A percentile compares a stretch with the other conserved stretches of the same genome.
These are phyloP conservation scores for Pelochelys cantorii DNA, from an alignment of 2,797 vertebrate genomes.

Conservation along the genomic window DNA sequence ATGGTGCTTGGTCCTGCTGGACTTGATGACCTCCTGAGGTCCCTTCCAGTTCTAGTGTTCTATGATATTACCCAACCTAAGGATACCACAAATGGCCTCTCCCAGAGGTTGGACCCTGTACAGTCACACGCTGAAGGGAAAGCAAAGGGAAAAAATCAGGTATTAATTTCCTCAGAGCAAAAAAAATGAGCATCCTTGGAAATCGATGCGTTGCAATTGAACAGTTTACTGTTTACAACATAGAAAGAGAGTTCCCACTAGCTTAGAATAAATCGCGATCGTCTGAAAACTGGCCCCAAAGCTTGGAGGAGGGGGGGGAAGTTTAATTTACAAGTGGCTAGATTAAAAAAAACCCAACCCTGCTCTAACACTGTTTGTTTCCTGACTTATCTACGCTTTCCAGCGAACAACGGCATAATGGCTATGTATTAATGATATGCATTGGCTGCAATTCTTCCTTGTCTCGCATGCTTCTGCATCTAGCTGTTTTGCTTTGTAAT, in stretches of 20 bases:
- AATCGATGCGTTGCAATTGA: background rate
- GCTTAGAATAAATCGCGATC: background rate
- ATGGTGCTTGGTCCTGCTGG: no score
- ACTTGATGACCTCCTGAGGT: no score
- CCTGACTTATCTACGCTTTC: background rate
- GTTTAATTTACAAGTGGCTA: background rate
- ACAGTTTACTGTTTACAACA: background rate
- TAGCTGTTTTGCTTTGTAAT: rapidly evolving
- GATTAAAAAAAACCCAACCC: background rate
- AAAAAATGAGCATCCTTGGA: background rate
- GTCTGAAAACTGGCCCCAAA: background rate
- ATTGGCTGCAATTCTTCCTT: background rate
- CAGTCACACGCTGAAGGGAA: background rate
- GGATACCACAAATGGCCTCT: background rate
- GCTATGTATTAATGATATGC: rapidly evolving
- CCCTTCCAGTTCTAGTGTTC: no score
- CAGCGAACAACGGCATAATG: rapidly evolving
- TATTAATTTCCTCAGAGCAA: background rate
- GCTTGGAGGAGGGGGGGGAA: rapidly evolving
- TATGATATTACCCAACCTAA: background rate
- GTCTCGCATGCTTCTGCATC: background rate
- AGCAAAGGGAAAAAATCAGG: background rate
- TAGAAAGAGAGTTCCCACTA: background rate
- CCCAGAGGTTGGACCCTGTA: background rate
- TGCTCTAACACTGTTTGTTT: rapidly evolving